Percentiles rank a stretch among this genome's conserved stretches.
These are phyloP conservation scores for Lepidonotus clava DNA, from an alignment of 2,888 invertebrate genomes.

Conservation along the genomic window DNA sequence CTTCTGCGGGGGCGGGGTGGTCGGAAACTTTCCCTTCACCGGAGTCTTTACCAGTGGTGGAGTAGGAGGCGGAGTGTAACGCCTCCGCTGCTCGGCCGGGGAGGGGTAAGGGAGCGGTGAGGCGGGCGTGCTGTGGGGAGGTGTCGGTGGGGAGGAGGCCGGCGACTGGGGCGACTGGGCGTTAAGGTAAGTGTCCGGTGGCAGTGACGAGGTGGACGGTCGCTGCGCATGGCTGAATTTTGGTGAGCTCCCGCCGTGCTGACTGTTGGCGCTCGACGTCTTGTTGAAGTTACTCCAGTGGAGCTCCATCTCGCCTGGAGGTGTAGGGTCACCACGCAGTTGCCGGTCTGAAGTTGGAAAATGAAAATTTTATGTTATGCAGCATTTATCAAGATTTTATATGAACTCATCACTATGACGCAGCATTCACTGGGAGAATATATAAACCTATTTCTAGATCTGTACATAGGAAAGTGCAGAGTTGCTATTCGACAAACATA, in stretches of 20 bases:
- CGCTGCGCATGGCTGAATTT: slow-evolving; percentile 63
- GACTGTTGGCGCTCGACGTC: slow-evolving; percentile 77
- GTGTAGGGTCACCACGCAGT: slow-evolving; percentile 83
- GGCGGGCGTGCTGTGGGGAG: slow-evolving; percentile 78
- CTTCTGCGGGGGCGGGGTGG: slow-evolving; percentile 90
- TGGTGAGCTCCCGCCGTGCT: slow-evolving; percentile 76
- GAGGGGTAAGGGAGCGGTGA: slow-evolving; percentile 70
- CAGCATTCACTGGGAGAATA: too few relatives aligned
- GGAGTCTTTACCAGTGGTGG: slow-evolving; percentile 81
- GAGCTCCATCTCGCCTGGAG: slow-evolving; percentile 85
- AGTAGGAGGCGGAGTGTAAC: slow-evolving; percentile 82
- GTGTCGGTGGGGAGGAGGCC: slow-evolving; percentile 77
- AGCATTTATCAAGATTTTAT: too few relatives aligned
- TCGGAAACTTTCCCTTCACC: slow-evolving; percentile 85
- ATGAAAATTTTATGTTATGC: too few relatives aligned
- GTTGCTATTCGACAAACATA: too few relatives aligned
- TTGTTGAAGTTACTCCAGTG: slow-evolving; percentile 92
- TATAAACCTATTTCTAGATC: too few relatives aligned
- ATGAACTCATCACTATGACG: too few relatives aligned
- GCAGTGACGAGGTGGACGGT: slow-evolving; percentile 75
- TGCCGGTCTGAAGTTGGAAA: slow-evolving; percentile 86
- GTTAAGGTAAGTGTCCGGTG: slow-evolving; percentile 68
- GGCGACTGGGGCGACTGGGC: slow-evolving; percentile 76
- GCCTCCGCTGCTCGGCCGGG: slow-evolving; percentile 66
- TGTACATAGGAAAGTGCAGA: too few relatives aligned